phyloP scores from a whole-genome alignment of 1,140 invertebrate species.

The Oncopodura yosiiana region DNA sequence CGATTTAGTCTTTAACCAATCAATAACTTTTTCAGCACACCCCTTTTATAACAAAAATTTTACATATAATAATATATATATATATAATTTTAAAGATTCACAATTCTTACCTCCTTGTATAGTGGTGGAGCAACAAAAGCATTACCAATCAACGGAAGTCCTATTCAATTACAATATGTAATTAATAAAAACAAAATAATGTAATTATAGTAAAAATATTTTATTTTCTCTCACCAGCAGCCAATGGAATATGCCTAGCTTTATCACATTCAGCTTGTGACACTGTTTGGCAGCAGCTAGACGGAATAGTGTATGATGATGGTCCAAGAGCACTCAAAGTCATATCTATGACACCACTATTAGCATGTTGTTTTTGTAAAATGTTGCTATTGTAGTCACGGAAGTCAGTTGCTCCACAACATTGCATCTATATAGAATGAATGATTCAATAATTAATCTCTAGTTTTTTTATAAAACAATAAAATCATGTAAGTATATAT shows the following conservation, averaged over 20 bases:
- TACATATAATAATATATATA: neutral
- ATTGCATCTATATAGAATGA: conserved; percentile 51
- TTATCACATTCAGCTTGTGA: neutral
- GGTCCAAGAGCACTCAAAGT: conserved; percentile 31
- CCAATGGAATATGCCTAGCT: neutral
- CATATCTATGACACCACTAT: conserved; percentile 33
- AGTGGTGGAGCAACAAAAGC: conserved; percentile 37
- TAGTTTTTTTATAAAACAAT: neutral
- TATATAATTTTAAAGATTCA: neutral
- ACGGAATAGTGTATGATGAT: conserved; percentile 47
- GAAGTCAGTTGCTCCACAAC: conserved; percentile 60
- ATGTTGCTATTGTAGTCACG: conserved; percentile 58
- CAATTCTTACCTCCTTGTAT: conserved; percentile 45
- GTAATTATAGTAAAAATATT: no score
- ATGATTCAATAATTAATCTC: neutral
- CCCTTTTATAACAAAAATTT: conserved; percentile 46
- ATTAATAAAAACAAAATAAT: no score
- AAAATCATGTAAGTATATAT: neutral
- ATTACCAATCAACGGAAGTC: conserved; percentile 4
- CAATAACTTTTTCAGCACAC: conserved; percentile 58
- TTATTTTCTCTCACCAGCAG: no score
- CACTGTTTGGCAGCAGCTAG: conserved; percentile 48
- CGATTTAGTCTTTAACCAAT: conserved; percentile 50
- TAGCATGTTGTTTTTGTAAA: conserved; percentile 43
- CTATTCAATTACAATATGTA: no score